A percentile compares a stretch with the other conserved stretches of the same genome.
These are phyloP conservation scores for Champsocephalus esox DNA, from an alignment of 2,797 vertebrate genomes.

Conservation along the genomic window DNA sequence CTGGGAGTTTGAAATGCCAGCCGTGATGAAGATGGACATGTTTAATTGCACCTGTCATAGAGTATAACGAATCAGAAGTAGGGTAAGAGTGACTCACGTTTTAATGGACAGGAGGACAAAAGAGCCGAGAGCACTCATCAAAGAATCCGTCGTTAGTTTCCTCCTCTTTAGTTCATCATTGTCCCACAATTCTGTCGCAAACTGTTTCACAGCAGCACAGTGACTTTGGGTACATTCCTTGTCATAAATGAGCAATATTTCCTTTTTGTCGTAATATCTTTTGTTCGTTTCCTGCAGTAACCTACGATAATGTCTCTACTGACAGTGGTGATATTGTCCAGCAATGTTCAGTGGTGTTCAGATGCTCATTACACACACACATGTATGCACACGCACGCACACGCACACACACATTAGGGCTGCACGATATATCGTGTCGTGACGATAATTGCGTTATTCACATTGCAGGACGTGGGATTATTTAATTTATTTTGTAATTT, in stretches of 20 bases:
- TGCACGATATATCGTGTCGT: too few species aligned
- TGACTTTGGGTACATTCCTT: background rate
- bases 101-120: slow-evolving; percentile 57
- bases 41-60: slow-evolving; percentile 47
- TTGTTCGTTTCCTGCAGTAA: slow-evolving; percentile 4
- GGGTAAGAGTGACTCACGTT: slow-evolving; percentile 49
- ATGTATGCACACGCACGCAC: slow-evolving; percentile 11
- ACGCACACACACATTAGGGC: too few species aligned
- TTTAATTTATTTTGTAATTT: too few species aligned
- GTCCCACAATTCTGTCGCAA: background rate
- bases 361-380: slow-evolving; percentile 34
- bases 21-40: slow-evolving; percentile 25
- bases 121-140: slow-evolving; percentile 43
- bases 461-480: too few species aligned
- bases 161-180: slow-evolving; percentile 29
- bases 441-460: too few species aligned
- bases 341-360: slow-evolving; percentile 26
- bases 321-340: slow-evolving; percentile 17
- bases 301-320: slow-evolving; percentile 15
- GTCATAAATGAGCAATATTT: background rate
- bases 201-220: background rate
- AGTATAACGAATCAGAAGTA: slow-evolving; percentile 31
- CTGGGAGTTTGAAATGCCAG: slow-evolving; percentile 35
- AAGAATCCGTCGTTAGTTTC: slow-evolving; percentile 33
- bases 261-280: background rate